phyloP scores from a whole-genome alignment of 2,888 invertebrate species.

The Drosophila nr. perissopoda region DNA sequence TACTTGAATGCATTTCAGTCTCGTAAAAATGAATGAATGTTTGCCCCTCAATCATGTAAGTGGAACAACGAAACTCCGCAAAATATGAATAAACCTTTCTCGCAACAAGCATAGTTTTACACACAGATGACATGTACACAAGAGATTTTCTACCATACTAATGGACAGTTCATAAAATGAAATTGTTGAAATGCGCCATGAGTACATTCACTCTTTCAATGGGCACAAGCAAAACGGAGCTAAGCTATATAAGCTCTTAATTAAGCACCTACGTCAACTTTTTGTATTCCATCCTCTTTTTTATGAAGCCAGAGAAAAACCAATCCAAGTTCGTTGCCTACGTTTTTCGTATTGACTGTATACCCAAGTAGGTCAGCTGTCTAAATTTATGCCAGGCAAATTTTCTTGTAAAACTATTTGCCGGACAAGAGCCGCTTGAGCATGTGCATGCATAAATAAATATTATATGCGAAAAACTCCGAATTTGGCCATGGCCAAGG shows the following conservation, averaged over 20 bases:
- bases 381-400: slow-evolving; percentile 49
- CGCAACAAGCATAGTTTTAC: slow-evolving; percentile 40
- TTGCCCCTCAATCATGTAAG: slow-evolving; percentile 45
- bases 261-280: slow-evolving; percentile 71
- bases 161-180: slow-evolving; percentile 53
- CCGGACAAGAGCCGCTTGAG: slow-evolving; percentile 41
- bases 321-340: slow-evolving; percentile 60
- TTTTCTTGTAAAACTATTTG: slow-evolving; percentile 65
- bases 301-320: slow-evolving; percentile 30
- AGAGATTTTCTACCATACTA: slow-evolving; percentile 40
- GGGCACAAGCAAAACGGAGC: slow-evolving; percentile 36
- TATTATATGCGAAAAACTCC: slow-evolving; percentile 56
- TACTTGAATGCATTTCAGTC: slow-evolving; percentile 9
- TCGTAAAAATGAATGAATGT: slow-evolving; percentile 29
- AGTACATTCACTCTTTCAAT: slow-evolving; percentile 64
- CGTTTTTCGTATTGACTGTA: slow-evolving; percentile 66
- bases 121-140: slow-evolving; percentile 41
- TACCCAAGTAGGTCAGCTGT: slow-evolving; percentile 65
- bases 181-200: slow-evolving; percentile 51
- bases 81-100: slow-evolving; percentile 53
- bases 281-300: slow-evolving; percentile 42
- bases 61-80: slow-evolving; percentile 36
- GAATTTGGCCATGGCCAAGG: slow-evolving; percentile 47
- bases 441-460: slow-evolving; percentile 68
- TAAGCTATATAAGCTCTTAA: slow-evolving; percentile 71